Evolutionary conservation across 2,888 invertebrate species (phyloP), one percentile per base, ranked within the genome.

Genomic region (Hybos culiciformis): DNA sequence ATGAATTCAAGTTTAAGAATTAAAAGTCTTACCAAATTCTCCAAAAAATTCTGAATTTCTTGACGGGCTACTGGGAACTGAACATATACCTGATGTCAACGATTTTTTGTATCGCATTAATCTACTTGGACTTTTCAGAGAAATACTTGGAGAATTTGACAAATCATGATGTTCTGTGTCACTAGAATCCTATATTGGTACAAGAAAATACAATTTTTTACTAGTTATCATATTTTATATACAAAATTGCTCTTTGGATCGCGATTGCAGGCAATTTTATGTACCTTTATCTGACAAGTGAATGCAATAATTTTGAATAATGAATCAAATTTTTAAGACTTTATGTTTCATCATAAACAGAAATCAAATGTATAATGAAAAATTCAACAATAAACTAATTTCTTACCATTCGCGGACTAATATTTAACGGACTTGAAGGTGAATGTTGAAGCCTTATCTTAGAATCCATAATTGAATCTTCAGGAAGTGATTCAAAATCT

Each of bases 51-150:
- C 74, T 18, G 77, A 75, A 53, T 74, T 72, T 50, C 77, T 66
- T 50, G 72, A 76, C 1, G 81, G 80, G 57, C 80, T 80, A 45
- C 78, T 78, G 1, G 82, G 80, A 15, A 79, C 77, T 5, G 80
- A 80, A 12, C 63, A 65, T 51, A 63, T 62, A 23, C 59, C 66
- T 1, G 64, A 63, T 45, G 54, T 53, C 11, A 64, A 45, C 0
- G 75, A 75, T 20, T 21, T 36, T 21, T 14, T 20, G 14, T 20
- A 20, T 80, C 40, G 56, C 51, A 38, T 46, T 51, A 21, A 52
- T 53, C 40, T 61, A 57, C 51, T 59, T 56, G 62, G 58, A 48
- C 59, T 61, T 51, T 59, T 61, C 2, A 51, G 70, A 20, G 73
- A 69, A 52, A 70, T 63, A 55, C 65, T 68, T 2, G 70, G 71